Evolutionary conservation across 2,888 invertebrate species (phyloP).

Genomic region (Anaspis maculata): DNA sequence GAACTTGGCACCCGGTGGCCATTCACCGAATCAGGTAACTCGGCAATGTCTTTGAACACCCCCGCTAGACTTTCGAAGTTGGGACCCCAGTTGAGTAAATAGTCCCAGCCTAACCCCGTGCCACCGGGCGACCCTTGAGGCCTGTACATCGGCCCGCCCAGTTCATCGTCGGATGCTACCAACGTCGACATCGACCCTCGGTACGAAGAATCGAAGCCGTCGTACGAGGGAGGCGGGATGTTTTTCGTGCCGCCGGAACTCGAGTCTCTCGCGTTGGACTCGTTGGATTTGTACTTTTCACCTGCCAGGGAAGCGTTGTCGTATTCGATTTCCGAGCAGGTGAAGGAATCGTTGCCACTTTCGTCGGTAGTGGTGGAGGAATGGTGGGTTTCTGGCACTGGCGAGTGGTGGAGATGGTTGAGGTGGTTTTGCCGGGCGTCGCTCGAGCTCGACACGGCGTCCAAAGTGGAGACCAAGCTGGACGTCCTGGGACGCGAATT

Average conservation of each 20-base stretch:
- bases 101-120: slow-evolving; percentile 86
- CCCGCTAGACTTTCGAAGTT: slow-evolving; percentile 93
- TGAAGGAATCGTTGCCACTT: slow-evolving; percentile 94
- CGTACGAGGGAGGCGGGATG: slow-evolving; percentile 71
- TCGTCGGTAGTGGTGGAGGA: slow-evolving; percentile 84
- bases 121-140: slow-evolving; percentile 69
- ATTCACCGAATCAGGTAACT: slow-evolving; percentile 76
- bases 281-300: slow-evolving; percentile 53
- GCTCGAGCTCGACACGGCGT: slow-evolving; percentile 88
- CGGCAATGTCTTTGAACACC: slow-evolving; percentile 93
- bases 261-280: slow-evolving; percentile 33
- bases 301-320: slow-evolving; percentile 82
- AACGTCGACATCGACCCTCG: slow-evolving; percentile 88
- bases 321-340: slow-evolving; percentile 96
- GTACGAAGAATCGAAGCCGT: slow-evolving; percentile 90
- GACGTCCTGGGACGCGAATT: slow-evolving; percentile 82
- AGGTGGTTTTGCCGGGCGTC: slow-evolving; percentile 66
- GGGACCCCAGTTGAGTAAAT: slow-evolving; percentile 91
- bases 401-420: slow-evolving; percentile 61
- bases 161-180: slow-evolving; percentile 88
- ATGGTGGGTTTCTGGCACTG: slow-evolving; percentile 62
- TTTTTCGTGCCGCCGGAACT: slow-evolving; percentile 48
- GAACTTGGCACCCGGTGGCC: slow-evolving; percentile 66
- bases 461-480: slow-evolving; percentile 84
- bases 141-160: slow-evolving; percentile 70